A percentile compares a stretch with the other conserved stretches of the same genome.
These are phyloP conservation scores for Spilosoma lubricipeda DNA, from an alignment of 2,888 invertebrate species.

Conservation along the genomic window DNA sequence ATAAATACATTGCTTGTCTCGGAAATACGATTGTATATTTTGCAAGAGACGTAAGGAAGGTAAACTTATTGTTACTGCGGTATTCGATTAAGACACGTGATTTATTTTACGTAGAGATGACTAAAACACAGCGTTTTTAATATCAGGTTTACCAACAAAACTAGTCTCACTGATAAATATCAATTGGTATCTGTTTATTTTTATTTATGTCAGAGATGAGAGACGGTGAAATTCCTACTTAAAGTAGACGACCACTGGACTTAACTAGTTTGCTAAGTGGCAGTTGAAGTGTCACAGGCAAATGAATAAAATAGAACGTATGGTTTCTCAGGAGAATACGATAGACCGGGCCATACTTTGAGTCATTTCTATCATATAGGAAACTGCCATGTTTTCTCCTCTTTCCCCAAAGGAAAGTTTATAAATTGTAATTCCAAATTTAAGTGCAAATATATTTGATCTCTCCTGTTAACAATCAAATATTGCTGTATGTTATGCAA, in stretches of 20 bases:
- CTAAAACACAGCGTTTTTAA: not conserved
- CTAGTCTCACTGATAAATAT: not conserved
- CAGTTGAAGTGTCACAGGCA: not conserved
- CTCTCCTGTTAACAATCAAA: not conserved
- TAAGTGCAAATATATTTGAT: not conserved
- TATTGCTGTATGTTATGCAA: not conserved
- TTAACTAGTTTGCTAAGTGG: not conserved
- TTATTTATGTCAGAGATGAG: not conserved
- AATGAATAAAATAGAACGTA: not conserved
- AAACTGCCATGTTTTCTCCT: not conserved
- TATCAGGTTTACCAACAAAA: not conserved
- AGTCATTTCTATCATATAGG: not conserved
- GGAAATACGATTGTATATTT: not conserved
- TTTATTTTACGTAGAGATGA: not conserved
- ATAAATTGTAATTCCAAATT: not conserved
- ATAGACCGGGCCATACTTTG: not conserved
- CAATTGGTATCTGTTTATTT: not conserved
- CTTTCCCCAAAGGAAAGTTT: not conserved
- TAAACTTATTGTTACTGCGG: not conserved
- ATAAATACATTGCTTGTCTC: constrained; percentile 4
- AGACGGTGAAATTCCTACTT: not conserved
- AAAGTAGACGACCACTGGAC: not conserved
- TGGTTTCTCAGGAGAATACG: not conserved
- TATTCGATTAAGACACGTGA: not conserved
- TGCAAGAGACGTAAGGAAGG: not conserved